Percentiles rank a stretch among this genome's conserved stretches.
Conservation (phyloP, 2,888 invertebrate genomes). For the Dinocampus coccinellae region DNA sequence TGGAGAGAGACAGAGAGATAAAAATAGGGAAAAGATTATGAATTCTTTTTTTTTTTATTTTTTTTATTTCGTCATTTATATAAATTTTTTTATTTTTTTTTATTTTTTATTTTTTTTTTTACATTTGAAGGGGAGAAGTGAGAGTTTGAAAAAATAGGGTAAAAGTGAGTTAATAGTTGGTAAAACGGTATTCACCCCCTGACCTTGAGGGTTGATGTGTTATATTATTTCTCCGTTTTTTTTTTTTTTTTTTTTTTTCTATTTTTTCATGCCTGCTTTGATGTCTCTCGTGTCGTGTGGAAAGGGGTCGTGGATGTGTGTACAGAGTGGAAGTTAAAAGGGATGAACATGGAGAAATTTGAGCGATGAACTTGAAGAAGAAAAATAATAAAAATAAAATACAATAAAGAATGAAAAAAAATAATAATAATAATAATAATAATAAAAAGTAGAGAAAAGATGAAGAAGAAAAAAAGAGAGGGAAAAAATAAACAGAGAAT, state of each 20-base stretch:
- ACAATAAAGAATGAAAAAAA: too few species aligned
- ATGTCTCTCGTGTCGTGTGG: conserved; percentile 2
- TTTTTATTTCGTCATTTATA: conserved; percentile 45
- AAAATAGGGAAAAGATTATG: conserved; percentile 23
- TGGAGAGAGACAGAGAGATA: conserved; percentile 21
- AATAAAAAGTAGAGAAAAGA: too few species aligned
- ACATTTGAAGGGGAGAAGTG: not conserved
- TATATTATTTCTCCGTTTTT: conserved; percentile 32
- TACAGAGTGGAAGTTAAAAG: not conserved
- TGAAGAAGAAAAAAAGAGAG: not conserved
- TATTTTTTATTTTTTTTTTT: conserved; percentile 48
- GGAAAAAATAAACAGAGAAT: conserved; percentile 4
- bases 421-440: too few species aligned
- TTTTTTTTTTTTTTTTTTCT: conserved; percentile 11
- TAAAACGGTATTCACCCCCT: conserved; percentile 69
- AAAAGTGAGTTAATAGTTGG: conserved; percentile 70
- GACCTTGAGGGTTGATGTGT: conserved; percentile 55
- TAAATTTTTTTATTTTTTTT: too few species aligned
- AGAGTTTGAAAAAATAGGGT: conserved; percentile 58
- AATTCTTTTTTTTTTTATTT: conserved; percentile 55
- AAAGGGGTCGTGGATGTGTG: conserved; percentile 7
- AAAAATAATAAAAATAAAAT: not conserved
- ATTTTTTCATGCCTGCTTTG: not conserved
- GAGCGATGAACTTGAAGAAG: conserved; percentile 23
- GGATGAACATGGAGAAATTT: conserved; percentile 7